phyloP scores from a whole-genome alignment of 2,113 vertebrate genomes.

The Atractosteus spatula region DNA sequence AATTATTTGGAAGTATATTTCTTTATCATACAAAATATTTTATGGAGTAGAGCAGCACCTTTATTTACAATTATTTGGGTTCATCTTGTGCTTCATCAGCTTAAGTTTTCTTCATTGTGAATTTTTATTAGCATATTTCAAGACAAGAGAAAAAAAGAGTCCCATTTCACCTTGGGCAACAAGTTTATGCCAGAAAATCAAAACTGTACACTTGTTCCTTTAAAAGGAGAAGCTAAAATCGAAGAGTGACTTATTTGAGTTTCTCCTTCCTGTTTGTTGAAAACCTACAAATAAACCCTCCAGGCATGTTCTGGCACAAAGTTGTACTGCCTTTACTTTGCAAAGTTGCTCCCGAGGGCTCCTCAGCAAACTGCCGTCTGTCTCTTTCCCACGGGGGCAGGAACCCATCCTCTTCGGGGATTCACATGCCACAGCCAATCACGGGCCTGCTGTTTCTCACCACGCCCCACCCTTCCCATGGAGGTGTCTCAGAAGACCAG shows the following conservation, averaged over 20 bases:
- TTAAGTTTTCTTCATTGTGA: too few species aligned
- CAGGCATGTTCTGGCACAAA: conserved; percentile 58
- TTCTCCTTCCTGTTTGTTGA: conserved; percentile 58
- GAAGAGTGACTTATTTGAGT: conserved; percentile 23
- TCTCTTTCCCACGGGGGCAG: conserved; percentile 64
- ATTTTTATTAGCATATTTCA: too few species aligned
- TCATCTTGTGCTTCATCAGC: too few species aligned
- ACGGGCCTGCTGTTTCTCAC: conserved; percentile 27
- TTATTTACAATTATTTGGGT: too few species aligned
- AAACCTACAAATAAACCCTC: conserved; percentile 67
- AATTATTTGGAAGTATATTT: too few species aligned
- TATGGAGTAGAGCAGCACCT: too few species aligned
- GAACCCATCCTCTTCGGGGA: conserved; percentile 56
- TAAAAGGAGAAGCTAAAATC: too few species aligned
- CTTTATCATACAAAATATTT: too few species aligned
- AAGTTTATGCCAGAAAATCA: too few species aligned
- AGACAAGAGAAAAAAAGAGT: too few species aligned
- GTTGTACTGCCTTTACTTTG: conserved; percentile 68
- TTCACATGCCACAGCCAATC: conserved; percentile 45
- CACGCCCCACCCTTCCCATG: conserved; percentile 27
- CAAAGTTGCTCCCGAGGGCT: conserved; percentile 54
- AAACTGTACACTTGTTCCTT: too few species aligned
- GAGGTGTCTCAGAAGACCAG: conserved; percentile 13
- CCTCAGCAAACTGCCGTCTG: conserved; percentile 62
- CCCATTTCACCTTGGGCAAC: too few species aligned